A percentile compares a stretch with the other conserved stretches of the same genome.
Conservation (phyloP, 2,888 invertebrate species). For the Sminthurinus aureus region DNA sequence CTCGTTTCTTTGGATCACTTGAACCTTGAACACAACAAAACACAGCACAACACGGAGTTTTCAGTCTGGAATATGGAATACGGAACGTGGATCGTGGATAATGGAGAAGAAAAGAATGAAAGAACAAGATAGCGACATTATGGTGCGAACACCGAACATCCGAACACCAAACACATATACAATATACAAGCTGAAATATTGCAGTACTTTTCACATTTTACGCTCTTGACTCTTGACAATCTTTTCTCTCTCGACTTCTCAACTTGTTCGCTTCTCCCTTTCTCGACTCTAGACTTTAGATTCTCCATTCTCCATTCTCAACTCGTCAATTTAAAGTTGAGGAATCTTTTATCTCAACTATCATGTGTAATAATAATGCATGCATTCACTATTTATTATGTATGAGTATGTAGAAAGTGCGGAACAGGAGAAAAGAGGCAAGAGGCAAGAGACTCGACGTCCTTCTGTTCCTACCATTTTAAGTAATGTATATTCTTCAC, state of each 20-base stretch:
- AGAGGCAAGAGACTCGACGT: not conserved
- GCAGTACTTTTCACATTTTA: slow-evolving; percentile 33
- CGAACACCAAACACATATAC: not conserved
- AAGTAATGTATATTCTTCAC: not conserved
- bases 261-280: not conserved
- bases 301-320: not conserved
- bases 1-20: not conserved
- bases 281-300: no score
- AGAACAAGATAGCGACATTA: not conserved
- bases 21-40: not conserved
- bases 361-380: slow-evolving; percentile 7
- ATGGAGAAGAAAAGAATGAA: slow-evolving; percentile 2
- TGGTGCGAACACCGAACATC: not conserved
- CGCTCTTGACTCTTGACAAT: not conserved
- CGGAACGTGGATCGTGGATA: not conserved
- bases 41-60: not conserved
- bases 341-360: not conserved
- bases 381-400: not conserved
- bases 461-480: not conserved
- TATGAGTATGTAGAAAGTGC: not conserved
- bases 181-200: slow-evolving; percentile 9
- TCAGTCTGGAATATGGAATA: not conserved
- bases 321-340: not conserved
- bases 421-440: not conserved
- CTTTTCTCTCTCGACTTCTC: no score